Evolutionary conservation across 2,888 invertebrate species (phyloP), one percentile per base, ranked within the genome.

Genomic region (Nephrotoma guestfalica): DNA sequence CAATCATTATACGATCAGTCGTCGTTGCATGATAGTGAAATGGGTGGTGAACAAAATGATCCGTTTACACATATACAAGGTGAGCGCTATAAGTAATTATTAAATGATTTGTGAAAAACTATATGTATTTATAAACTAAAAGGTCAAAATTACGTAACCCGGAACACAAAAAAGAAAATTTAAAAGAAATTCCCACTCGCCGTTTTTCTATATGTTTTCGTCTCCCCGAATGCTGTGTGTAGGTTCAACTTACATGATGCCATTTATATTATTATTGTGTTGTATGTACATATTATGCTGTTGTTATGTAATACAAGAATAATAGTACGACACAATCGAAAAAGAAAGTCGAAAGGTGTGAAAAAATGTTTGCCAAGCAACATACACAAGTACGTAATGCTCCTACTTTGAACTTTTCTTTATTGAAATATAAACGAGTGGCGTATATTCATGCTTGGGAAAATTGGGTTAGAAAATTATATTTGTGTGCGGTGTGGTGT

Each of bases 31-130:
- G 86, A 86, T 45, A 47, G n/a, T 11, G 86, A 86, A 45, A 45
- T 45, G 45, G 45, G 86, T 41, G 45, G 86, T 86, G 86, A 86
- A 40, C 86, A 86, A 86, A 86, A 86, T 40, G 86, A 86, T 86
- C 45, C 45, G 47, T 86, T 86, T 86, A 86, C 86, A 45, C 86
- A 86, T 45, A 45, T 30, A 47, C 86, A 86, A 86, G 43, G 86
- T 86, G 47, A 86, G 45, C 30, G 0, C 6, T n/a, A 71, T 71
- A 71, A 7, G 57, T 18, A 57, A 18, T 30, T 30, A 57, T 30
- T 71, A 30, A 71, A 30, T 30, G 71, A 71, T 71, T 30, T 71
- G 18, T 57, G 15, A 57, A 57, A 57, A 71, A 71, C 71, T 71
- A 71, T 30, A 30, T 30, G 2, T 30, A 30, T 71, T 71, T 71